Conservation (phyloP, 2,113 vertebrate genomes). For the Capreolus pygargus region DNA sequence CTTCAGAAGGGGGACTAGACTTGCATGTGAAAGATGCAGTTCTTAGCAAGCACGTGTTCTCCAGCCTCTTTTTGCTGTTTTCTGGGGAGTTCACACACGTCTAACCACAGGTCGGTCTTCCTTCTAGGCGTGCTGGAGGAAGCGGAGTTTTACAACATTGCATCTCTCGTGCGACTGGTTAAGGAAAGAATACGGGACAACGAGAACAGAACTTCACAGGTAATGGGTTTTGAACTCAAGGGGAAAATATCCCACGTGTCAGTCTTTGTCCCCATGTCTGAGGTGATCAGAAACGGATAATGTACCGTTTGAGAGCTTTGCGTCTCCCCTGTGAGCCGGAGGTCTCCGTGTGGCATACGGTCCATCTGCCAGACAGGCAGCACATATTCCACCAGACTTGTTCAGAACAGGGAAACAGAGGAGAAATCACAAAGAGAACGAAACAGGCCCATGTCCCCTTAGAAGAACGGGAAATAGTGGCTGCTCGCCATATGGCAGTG, state of each 20-base stretch:
- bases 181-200: constrained; percentile 99
- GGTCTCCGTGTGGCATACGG: not conserved
- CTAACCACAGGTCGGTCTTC: not conserved
- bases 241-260: not conserved
- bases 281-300: not conserved
- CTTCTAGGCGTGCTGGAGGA: constrained; percentile 94
- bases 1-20: not conserved
- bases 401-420: not conserved
- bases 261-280: rapidly evolving
- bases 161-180: constrained; percentile 93
- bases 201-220: constrained; percentile 98
- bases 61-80: not conserved
- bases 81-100: not conserved
- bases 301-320: not conserved
- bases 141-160: constrained; percentile 99
- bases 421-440: not conserved
- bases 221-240: constrained; percentile 69
- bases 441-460: not conserved
- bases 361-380: not conserved
- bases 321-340: not conserved
- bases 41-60: not conserved
- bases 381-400: rapidly evolving
- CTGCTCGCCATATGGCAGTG: not conserved
- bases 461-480: not conserved
- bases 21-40: not conserved